These are phyloP conservation scores for Ischnura elegans DNA, from an alignment of 2,888 invertebrate species.

Conservation along the genomic window DNA sequence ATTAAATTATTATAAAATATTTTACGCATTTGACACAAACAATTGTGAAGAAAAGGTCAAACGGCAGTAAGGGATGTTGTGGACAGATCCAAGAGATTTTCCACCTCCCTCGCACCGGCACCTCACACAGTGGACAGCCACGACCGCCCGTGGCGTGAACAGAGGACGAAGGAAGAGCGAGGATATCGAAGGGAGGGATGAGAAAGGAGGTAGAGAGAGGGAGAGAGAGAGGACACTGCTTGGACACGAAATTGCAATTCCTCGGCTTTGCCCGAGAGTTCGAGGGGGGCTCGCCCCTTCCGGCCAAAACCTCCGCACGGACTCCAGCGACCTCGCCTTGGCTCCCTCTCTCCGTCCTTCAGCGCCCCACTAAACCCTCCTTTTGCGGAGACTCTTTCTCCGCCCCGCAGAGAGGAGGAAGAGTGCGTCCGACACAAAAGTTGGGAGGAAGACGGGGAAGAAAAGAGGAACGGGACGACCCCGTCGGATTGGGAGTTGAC, in stretches of 20 bases:
- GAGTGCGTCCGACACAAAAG: neutral
- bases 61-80: too few relatives aligned
- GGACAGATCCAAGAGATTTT: too few relatives aligned
- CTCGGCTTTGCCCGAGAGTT: slow-evolving; percentile 12
- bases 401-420: neutral
- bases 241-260: slow-evolving; percentile 43
- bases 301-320: neutral
- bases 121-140: neutral
- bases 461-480: neutral
- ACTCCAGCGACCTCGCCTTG: neutral
- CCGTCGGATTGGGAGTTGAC: neutral
- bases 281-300: neutral
- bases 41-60: too few relatives aligned
- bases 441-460: neutral
- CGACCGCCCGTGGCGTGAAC: neutral
- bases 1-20: too few relatives aligned
- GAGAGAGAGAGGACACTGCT: neutral
- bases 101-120: too few relatives aligned
- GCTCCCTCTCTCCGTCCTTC: neutral
- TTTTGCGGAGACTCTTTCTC: neutral
- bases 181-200: neutral
- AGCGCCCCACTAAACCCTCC: neutral
- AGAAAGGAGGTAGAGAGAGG: too few relatives aligned
- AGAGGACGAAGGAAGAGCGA: neutral
- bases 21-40: too few relatives aligned